phyloP scores from a whole-genome alignment of 2,888 invertebrate species.

The Enchytraeus crypticus region DNA sequence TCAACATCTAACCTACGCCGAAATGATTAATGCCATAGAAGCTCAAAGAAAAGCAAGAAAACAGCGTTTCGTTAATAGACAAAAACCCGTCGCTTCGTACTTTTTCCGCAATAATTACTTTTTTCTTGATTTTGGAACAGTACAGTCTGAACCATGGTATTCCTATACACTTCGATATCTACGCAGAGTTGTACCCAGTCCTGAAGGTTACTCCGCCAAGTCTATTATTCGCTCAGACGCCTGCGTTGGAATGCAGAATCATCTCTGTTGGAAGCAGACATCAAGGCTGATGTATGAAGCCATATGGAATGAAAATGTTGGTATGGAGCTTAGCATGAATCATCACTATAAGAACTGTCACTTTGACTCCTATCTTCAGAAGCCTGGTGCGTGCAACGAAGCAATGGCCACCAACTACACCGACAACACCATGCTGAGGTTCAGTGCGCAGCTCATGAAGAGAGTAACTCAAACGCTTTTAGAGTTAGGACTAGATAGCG shows the following conservation, averaged over 20 bases:
- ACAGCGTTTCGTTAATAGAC: not conserved
- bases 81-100: constrained; percentile 6
- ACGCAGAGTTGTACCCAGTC: constrained; percentile 12
- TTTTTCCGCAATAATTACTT: constrained; percentile 22
- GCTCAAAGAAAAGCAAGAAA: not conserved
- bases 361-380: constrained; percentile 14
- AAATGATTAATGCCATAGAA: constrained; percentile 8
- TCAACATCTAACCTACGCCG: constrained; percentile 7
- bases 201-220: constrained; percentile 16
- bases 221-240: constrained; percentile 13
- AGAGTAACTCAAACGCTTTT: too few species aligned
- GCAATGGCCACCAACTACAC: not conserved
- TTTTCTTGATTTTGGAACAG: constrained; percentile 17
- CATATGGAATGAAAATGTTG: constrained; percentile 11
- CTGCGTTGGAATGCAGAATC: constrained; percentile 23
- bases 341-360: constrained; percentile 24
- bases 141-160: constrained; percentile 9
- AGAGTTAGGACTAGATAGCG: too few species aligned
- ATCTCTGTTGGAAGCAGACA: constrained; percentile 18
- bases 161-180: constrained; percentile 12
- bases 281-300: not conserved
- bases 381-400: constrained; percentile 8
- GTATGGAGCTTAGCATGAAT: constrained; percentile 11
- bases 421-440: not conserved
- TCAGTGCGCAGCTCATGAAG: not conserved